Evolutionary conservation across 2,888 invertebrate species (phyloP).

Genomic region (Netelia virgata): DNA sequence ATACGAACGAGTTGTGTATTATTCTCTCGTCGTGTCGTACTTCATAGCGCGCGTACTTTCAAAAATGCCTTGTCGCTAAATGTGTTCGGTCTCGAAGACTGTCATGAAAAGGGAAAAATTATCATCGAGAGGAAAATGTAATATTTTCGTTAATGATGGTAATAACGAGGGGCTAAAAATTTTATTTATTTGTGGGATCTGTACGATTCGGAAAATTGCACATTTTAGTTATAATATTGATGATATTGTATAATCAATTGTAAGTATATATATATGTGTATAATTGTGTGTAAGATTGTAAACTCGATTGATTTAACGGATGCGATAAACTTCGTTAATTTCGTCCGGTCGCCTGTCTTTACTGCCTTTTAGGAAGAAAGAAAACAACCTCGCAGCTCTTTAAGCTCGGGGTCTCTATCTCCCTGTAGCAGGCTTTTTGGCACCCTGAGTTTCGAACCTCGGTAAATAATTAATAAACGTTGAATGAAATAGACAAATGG

Average conservation of each 20-base stretch:
- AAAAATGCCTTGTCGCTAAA: conserved; percentile 60
- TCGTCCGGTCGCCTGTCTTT: conserved; percentile 26
- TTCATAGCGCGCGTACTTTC: conserved; percentile 26
- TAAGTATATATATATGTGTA: conserved; percentile 38
- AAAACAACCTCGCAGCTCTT: conserved; percentile 40
- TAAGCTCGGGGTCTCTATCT: conserved; percentile 15
- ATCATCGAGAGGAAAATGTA: conserved; percentile 11
- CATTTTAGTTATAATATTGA: conserved; percentile 10
- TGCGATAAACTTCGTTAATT: conserved; percentile 14
- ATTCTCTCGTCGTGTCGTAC: conserved; percentile 3
- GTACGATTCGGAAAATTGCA: neutral
- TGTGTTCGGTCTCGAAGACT: conserved; percentile 52
- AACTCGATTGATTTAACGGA: conserved; percentile 12
- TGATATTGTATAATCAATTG: conserved; percentile 37
- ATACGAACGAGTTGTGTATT: neutral
- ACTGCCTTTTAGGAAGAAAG: conserved; percentile 38
- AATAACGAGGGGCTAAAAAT: conserved; percentile 6
- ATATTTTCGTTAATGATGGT: conserved; percentile 44
- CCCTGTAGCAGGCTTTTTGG: conserved; percentile 11
- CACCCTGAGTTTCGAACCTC: conserved; percentile 26
- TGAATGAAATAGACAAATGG: conserved; percentile 26
- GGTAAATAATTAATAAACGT: conserved; percentile 23
- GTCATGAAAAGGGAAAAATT: conserved; percentile 9
- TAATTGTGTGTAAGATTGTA: conserved; percentile 4
- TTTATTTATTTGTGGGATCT: conserved; percentile 39